A percentile compares a stretch with the other conserved stretches of the same genome.
phyloP scores from a whole-genome alignment of 2,113 vertebrate genomes.

The Ailuropoda melanoleuca region DNA sequence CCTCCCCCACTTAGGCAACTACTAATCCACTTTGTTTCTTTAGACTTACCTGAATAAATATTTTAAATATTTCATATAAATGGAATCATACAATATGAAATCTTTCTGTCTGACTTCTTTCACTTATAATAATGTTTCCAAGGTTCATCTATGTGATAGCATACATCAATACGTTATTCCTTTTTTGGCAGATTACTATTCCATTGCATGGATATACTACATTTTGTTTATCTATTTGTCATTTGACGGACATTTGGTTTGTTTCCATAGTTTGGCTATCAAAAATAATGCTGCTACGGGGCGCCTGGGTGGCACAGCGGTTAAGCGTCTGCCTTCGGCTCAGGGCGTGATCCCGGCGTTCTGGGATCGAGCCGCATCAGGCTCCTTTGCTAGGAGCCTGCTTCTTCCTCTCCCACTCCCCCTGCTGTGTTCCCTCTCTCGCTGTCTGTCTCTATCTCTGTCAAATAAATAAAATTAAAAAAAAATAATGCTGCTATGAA shows the following conservation, averaged over 20 bases:
- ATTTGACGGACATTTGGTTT: not conserved
- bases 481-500: not conserved
- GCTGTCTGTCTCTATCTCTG: too few relatives aligned
- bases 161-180: not conserved
- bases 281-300: not conserved
- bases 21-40: slow-evolving; percentile 8
- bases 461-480: too few relatives aligned
- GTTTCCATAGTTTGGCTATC: not conserved
- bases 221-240: slow-evolving; percentile 2
- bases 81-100: not conserved
- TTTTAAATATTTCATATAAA: not conserved
- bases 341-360: too few relatives aligned
- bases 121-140: not conserved
- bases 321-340: too few relatives aligned
- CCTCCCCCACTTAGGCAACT: not conserved
- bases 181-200: not conserved
- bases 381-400: too few relatives aligned
- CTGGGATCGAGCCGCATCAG: too few relatives aligned
- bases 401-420: too few relatives aligned
- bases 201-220: not conserved
- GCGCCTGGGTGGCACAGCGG: too few relatives aligned
- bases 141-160: not conserved
- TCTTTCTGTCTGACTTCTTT: not conserved
- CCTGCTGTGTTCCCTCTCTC: too few relatives aligned
- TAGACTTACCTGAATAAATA: not conserved